A percentile compares a stretch with the other conserved stretches of the same genome.
Conservation (phyloP, 1,140 invertebrate species). For the Stegodyphus mimosarum region DNA sequence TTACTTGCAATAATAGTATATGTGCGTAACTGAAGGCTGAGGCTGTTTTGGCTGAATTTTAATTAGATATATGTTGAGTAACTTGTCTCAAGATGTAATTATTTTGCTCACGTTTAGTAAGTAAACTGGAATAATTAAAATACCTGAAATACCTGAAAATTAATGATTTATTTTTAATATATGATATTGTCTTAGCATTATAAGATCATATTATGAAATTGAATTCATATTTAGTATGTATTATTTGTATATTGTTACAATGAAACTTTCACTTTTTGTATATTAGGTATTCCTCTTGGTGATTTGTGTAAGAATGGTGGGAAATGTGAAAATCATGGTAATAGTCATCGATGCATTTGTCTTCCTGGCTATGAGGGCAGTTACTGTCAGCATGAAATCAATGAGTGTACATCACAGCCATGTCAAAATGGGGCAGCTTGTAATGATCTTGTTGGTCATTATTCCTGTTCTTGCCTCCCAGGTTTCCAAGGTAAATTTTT, state of each 20-base stretch:
- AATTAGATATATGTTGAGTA: too few relatives aligned
- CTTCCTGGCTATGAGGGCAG: conserved; percentile 87
- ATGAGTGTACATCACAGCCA: conserved; percentile 87
- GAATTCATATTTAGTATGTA: too few relatives aligned
- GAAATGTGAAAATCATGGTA: conserved; percentile 84
- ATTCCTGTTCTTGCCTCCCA: conserved; percentile 67
- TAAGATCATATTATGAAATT: not conserved
- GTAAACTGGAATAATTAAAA: too few relatives aligned
- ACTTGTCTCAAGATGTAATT: too few relatives aligned
- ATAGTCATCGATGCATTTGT: conserved; percentile 89
- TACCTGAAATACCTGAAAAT: too few relatives aligned
- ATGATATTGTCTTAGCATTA: not conserved
- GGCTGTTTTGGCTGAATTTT: too few relatives aligned
- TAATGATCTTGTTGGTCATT: conserved; percentile 90
- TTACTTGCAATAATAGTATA: too few relatives aligned
- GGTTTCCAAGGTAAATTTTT: conserved; percentile 68
- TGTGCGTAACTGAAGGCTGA: too few relatives aligned
- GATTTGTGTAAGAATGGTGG: conserved; percentile 90
- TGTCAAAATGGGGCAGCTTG: conserved; percentile 62
- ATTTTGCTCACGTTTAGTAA: too few relatives aligned
- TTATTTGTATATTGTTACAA: not conserved
- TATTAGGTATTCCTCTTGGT: conserved; percentile 73
- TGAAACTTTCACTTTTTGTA: not conserved
- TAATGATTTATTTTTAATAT: too few relatives aligned
- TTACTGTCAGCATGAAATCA: conserved; percentile 89